Conservation (phyloP, 2,888 invertebrate species). For the Ophraella communa region DNA sequence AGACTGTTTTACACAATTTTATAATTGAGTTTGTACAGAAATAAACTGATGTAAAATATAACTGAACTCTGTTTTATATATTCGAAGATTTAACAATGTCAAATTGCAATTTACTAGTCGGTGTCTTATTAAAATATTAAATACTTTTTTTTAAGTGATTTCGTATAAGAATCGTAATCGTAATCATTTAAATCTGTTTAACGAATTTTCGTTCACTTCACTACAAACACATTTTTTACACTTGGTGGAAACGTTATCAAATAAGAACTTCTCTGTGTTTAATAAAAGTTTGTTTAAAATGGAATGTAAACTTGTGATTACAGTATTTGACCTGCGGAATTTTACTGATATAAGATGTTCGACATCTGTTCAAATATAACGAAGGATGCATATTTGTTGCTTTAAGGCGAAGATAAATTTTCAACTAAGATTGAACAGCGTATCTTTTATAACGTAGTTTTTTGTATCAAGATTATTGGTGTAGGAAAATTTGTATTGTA, state of each 20-base stretch:
- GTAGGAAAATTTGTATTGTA: too few relatives aligned
- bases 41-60: too few relatives aligned
- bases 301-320: constrained; percentile 11
- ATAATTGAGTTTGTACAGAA: too few relatives aligned
- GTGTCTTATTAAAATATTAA: too few relatives aligned
- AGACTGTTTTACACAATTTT: too few relatives aligned
- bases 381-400: not conserved
- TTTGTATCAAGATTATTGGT: not conserved
- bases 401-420: not conserved
- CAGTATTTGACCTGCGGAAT: constrained; percentile 4
- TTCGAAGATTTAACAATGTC: too few relatives aligned
- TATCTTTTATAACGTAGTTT: not conserved
- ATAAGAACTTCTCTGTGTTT: not conserved
- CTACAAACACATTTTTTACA: not conserved
- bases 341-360: constrained; percentile 12
- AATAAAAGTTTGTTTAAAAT: not conserved
- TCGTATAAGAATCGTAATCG: too few relatives aligned
- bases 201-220: not conserved
- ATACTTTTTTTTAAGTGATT: too few relatives aligned
- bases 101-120: too few relatives aligned
- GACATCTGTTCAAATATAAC: constrained; percentile 4
- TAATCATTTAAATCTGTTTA: too few relatives aligned
- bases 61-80: too few relatives aligned
- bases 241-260: not conserved
- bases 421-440: not conserved